Base-by-base conservation (phyloP, 2,888 invertebrate genomes). In the Listrodromus nycthemerus region DNA sequence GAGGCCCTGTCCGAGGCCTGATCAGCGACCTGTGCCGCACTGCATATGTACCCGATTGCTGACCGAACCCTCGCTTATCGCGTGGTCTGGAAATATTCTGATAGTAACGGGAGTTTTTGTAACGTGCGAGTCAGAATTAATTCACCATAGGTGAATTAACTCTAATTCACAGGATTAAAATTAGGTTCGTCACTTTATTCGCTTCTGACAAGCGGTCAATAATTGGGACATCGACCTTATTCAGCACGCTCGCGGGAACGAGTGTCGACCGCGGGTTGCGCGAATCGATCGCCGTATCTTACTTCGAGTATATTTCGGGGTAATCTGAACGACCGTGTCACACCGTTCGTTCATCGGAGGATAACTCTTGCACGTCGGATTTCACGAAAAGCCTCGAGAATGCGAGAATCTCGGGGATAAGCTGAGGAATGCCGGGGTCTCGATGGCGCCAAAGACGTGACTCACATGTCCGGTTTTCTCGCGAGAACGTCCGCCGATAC, bases 401-500 rank as follows among this genome's bases (percentile, higher is more conserved):
- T 21, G 50, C 73, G 73, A 73, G 77, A 48, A 77, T 77, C 27
- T 77, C 45, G 61, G 45, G 48, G 71, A 77, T 74, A 63, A 67
- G 41, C 33, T 48, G 63, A 78, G 58, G 78, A 65, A 70, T 37
- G 74, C 41, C 55, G 52, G 41, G 52, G 74, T 52, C 78, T 63
- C 78, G 45, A 74, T 78, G 82, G 82, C 82, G 82, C 82, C 78
- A 74, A 79, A 69, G 74, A 74, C 63, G 78, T 78, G 82, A 82
- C 74, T 78, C 78, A 78, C 82, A 55, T 74, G 67, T 67, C 67
- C 73, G 52, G 77, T 66, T 81, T 70, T 50, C 50, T 78, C 73
- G 82, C 21, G 27, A 67, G 27, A 16, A 67, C 45, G n/a, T 19
- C 50, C 65, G 21, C 55, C 55, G 70, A 71, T 71, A 41, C 41